Base-by-base conservation (phyloP, 2,888 invertebrate genomes). In the Limnephilus lunatus region DNA sequence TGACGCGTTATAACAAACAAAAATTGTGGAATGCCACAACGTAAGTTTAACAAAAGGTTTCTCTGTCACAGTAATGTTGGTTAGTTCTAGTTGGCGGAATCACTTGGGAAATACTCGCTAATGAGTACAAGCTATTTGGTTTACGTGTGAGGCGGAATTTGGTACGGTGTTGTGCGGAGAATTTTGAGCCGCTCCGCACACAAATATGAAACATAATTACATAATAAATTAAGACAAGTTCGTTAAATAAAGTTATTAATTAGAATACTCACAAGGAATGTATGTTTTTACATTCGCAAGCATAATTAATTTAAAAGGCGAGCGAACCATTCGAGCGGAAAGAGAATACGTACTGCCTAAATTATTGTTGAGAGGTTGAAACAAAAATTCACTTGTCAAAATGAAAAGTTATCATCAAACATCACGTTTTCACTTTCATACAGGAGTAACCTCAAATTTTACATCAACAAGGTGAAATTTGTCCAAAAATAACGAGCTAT, bases 21-120 rank as follows among this genome's bases (percentile, higher is more conserved):
- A 68, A 25, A 25, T 2, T 5, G n/a, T 9, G 68, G 7, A 68
- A n/a, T 9, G 25, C 25, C 25, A 0, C 25, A n/a, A 25, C 68
- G 9, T 68, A 68, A 25, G 7, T 68, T 68, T 25, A 68, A 68
- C 68, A 68, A 68, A 68, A 68, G 68, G 68, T n/a, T 68, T 9
- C n/a, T 68, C 19, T 68, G 68, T 68, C 68, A 68, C 68, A 68
- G 68, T 9, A 68, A 68, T 11, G 9, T 68, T 68, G n/a, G 25
- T 68, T 68, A 68, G 68, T 68, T 25, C n/a, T 68, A 68, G 68
- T 68, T 25, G 82, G 31, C 30, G 32, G 82, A 31, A 32, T 82
- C 89, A 82, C 90, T 44, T 35, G 90, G 85, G 90, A 85, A 90
- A 90, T 90, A 53, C 32, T 53, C 44, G 85, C 68, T 85, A 90